Evolutionary conservation across 2,113 vertebrate genomes (phyloP).

Genomic region (Stegastes partitus): DNA sequence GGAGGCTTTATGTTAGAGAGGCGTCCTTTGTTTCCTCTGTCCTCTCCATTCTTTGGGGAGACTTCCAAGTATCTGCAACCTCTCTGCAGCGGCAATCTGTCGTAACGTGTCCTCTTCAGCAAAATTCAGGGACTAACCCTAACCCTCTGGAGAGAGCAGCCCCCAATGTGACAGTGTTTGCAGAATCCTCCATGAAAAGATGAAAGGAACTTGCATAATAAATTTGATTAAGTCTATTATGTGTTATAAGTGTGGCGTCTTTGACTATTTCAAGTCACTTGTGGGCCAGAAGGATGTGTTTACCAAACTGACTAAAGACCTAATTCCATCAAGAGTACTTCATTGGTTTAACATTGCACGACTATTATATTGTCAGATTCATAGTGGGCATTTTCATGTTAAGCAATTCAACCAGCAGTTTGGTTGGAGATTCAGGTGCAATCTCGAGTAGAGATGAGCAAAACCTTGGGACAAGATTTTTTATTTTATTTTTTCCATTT

Average conservation of each 20-base stretch:
- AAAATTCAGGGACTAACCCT: slow-evolving; percentile 29
- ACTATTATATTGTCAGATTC: not conserved
- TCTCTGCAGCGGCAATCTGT: slow-evolving; percentile 29
- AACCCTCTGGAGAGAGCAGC: not conserved
- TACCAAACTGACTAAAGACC: slow-evolving; percentile 1
- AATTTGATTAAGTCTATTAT: slow-evolving; percentile 9
- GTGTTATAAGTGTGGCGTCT: slow-evolving; percentile 20
- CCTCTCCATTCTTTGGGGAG: slow-evolving; percentile 38
- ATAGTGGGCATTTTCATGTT: not conserved
- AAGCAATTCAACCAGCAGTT: not conserved
- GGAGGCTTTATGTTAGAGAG: slow-evolving; percentile 14
- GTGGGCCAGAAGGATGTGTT: slow-evolving; percentile 8
- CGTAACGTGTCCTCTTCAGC: slow-evolving; percentile 33
- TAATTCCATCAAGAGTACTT: slow-evolving; percentile 6
- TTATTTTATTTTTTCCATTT: not conserved
- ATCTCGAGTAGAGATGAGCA: not conserved
- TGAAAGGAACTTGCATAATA: slow-evolving; percentile 17
- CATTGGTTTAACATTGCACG: not conserved
- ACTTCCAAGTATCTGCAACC: slow-evolving; percentile 40
- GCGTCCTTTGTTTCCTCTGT: slow-evolving; percentile 24
- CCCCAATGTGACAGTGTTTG: slow-evolving; percentile 23
- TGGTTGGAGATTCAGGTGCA: not conserved
- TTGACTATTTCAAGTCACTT: slow-evolving; percentile 16
- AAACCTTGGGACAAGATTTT: no score
- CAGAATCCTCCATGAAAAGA: slow-evolving; percentile 21